Percentiles rank a stretch among this genome's conserved stretches.
Conservation (phyloP, 2,888 invertebrate species). For the Tethea ocularis region DNA sequence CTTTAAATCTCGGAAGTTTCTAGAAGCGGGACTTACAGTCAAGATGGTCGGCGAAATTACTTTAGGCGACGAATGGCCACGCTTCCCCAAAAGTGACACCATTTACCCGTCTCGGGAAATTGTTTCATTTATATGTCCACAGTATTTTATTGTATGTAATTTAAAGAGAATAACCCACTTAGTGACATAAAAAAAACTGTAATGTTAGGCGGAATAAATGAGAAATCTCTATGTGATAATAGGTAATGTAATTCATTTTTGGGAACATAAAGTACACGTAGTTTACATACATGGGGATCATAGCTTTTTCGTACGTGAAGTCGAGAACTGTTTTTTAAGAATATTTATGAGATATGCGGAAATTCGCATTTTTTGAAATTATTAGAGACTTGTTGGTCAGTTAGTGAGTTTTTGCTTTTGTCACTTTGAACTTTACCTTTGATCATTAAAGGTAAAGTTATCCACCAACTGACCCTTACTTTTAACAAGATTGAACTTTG, state of each 20-base stretch:
- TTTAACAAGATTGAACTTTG: no score
- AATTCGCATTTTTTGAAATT: not conserved
- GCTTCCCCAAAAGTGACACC: slow-evolving; percentile 23
- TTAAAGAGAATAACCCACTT: slow-evolving; percentile 36
- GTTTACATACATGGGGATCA: not conserved
- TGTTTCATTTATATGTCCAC: slow-evolving; percentile 35
- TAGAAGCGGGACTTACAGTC: slow-evolving; percentile 18
- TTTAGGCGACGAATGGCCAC: slow-evolving; percentile 33
- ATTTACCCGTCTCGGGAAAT: slow-evolving; percentile 32
- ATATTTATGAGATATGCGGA: not conserved
- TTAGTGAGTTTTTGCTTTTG: not conserved
- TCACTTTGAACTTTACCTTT: no score
- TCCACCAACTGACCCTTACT: no score
- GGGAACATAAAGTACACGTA: slow-evolving; percentile 6
- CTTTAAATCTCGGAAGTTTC: slow-evolving; percentile 21
- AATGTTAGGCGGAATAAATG: slow-evolving; percentile 52
- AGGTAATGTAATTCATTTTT: slow-evolving; percentile 52
- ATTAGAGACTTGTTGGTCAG: not conserved
- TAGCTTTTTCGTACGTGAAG: slow-evolving; percentile 5
- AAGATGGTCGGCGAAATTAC: slow-evolving; percentile 23
- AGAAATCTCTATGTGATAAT: slow-evolving; percentile 41
- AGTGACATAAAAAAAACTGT: slow-evolving; percentile 30
- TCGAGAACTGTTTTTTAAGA: not conserved
- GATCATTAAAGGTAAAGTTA: no score
- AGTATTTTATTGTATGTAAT: slow-evolving; percentile 41